Conservation (phyloP, 2,113 vertebrate species). For the Pseudorhombus dupliciocellatus region DNA sequence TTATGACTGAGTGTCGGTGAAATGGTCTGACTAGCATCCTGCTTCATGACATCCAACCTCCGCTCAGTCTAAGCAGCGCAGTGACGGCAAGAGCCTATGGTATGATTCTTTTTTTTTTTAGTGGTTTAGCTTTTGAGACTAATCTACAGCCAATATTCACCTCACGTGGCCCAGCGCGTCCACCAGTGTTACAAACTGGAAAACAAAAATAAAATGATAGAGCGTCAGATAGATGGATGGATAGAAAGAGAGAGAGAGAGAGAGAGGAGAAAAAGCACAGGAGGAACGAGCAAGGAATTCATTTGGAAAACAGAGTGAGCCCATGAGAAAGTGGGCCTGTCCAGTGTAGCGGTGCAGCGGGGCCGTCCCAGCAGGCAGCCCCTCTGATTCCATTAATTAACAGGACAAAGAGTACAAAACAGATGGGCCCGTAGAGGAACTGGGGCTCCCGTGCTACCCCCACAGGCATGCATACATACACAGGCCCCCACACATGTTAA, state of each 20-base stretch:
- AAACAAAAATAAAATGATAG: conserved; percentile 53
- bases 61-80: conserved; percentile 59
- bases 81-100: conserved; percentile 60
- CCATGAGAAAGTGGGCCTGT: conserved; percentile 76
- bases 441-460: conserved; percentile 66
- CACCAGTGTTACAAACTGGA: conserved; percentile 74
- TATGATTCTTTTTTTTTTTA: conserved; percentile 60
- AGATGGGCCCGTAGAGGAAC: conserved; percentile 79
- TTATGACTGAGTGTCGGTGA: conserved; percentile 73
- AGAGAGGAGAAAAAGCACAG: conserved; percentile 18
- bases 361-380: conserved; percentile 79
- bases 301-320: conserved; percentile 72
- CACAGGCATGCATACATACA: conserved; percentile 56
- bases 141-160: conserved; percentile 79
- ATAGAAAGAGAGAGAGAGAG: background rate
- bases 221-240: background rate
- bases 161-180: conserved; percentile 66
- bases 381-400: conserved; percentile 84
- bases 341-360: conserved; percentile 67
- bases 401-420: conserved; percentile 83
- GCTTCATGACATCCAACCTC: conserved; percentile 74
- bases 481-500: conserved; percentile 18
- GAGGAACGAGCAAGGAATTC: conserved; percentile 61
- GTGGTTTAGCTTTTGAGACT: conserved; percentile 65
- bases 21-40: conserved; percentile 72